Percentiles rank a stretch among this genome's conserved stretches.
Conservation (phyloP, 2,113 vertebrate species). For the Rhynchopsitta pachyrhyncha region DNA sequence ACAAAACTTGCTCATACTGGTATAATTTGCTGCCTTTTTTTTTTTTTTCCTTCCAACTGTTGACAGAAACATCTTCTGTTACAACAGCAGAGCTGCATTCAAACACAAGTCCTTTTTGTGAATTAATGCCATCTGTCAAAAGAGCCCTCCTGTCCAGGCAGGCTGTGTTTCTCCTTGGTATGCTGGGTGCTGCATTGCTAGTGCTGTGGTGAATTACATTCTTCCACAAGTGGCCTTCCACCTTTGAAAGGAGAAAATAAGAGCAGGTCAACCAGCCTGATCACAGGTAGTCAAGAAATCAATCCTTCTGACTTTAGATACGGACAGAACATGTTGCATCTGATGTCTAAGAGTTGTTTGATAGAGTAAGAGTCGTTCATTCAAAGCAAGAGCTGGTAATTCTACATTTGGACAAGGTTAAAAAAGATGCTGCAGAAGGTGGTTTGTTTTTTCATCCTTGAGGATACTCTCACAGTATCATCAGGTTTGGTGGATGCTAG, state of each 20-base stretch:
- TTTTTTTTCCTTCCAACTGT: not conserved
- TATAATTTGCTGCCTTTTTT: not conserved
- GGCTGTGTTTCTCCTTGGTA: not conserved
- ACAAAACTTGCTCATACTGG: not conserved
- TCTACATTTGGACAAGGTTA: not conserved
- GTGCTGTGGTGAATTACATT: not conserved
- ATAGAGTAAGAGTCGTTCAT: not conserved
- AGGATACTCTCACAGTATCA: not conserved
- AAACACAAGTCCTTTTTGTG: not conserved
- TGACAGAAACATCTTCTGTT: not conserved
- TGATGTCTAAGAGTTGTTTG: not conserved
- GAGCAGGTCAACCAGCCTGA: not conserved
- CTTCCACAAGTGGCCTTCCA: not conserved
- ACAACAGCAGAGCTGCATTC: not conserved
- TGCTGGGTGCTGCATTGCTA: not conserved
- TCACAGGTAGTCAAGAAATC: not conserved
- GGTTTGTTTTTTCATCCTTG: not conserved
- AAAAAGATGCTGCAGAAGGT: not conserved
- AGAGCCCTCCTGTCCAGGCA: not conserved
- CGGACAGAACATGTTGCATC: not conserved
- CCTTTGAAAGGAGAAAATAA: not conserved
- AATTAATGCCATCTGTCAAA: not conserved
- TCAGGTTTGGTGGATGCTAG: not conserved
- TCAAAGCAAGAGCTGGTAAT: not conserved
- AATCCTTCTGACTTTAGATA: not conserved